A percentile compares a stretch with the other conserved stretches of the same genome.
These are phyloP conservation scores for Cheilosia impressa DNA, from an alignment of 2,888 invertebrate genomes.

Conservation along the genomic window DNA sequence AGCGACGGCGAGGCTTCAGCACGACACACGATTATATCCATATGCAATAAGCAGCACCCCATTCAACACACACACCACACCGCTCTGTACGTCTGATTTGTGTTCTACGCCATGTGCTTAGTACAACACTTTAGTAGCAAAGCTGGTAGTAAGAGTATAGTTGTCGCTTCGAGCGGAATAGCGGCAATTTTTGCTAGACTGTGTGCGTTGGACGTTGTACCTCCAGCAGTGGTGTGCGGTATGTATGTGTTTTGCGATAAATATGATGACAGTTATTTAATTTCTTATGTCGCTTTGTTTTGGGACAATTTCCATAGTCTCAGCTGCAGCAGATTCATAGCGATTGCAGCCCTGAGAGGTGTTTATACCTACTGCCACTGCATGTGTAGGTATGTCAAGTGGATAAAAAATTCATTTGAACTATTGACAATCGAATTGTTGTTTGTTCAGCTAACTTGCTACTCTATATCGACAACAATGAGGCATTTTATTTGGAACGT, in stretches of 20 bases:
- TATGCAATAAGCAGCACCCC: constrained; percentile 40
- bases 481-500: constrained; percentile 2
- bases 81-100: not conserved
- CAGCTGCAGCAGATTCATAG: constrained; percentile 4
- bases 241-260: constrained; percentile 27
- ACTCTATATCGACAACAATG: constrained; percentile 18
- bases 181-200: constrained; percentile 44
- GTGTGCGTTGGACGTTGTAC: constrained; percentile 1
- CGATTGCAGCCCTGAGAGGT: constrained; percentile 5
- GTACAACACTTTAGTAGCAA: constrained; percentile 9
- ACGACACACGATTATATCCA: constrained; percentile 16
- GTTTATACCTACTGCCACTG: not conserved
- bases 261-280: constrained; percentile 19
- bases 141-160: not conserved
- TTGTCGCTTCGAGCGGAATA: constrained; percentile 51
- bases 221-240: not conserved
- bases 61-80: constrained; percentile 16
- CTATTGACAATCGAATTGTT: constrained; percentile 19
- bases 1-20: constrained; percentile 31
- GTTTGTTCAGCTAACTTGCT: constrained; percentile 50
- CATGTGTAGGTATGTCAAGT: not conserved
- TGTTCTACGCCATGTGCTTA: constrained; percentile 22
- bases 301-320: constrained; percentile 12
- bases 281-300: not conserved
- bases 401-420: constrained; percentile 10